Base-by-base conservation (phyloP, 2,888 invertebrate species). In the Brachynemurus nebulosus region DNA sequence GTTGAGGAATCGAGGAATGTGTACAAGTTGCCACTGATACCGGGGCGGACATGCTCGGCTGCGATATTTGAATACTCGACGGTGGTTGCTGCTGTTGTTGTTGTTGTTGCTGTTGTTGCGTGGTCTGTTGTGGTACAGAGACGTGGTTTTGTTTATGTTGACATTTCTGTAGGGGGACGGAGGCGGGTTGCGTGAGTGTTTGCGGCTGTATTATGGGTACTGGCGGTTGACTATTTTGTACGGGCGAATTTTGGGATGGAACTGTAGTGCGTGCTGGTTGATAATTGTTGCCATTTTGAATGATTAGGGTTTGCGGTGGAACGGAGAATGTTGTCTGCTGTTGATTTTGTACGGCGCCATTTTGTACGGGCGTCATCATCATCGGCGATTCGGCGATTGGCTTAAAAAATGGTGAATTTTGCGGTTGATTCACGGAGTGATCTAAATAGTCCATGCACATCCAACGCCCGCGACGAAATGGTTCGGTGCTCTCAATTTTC, bases 401-500 rank as follows among this genome's bases (percentile, higher is more conserved):
- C 12, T 37, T 37, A 19, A 20, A 18, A 19, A 33, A 42, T 12
- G 33, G 42, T 12, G 42, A 42, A 33, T 17, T 20, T 9, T 20
- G 20, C 17, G 42, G 42, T 27, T 27, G 25, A 21, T 45, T 33
- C 11, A 42, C 72, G 40, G 83, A 81, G 57, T 89, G 86, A 68
- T 92, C 91, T 56, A 89, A 70, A 64, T 88, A 93, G 65, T 93
- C 93, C 81, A 89, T 86, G 65, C 92, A 93, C 65, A 82, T 80
- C 93, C 93, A 93, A 54, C 92, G 73, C 19, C 93, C 93, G 46
- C 92, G 75, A 54, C 85, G 80, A 60, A 90, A 91, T 14, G 92
- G 91, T 66, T 90, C 89, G n/a, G 88, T 88, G 55, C 89, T 90
- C 67, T 91, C 91, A 55, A 93, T 90, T 72, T 93, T 93, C 30